Base-by-base conservation (phyloP, 2,113 vertebrate genomes). In the Nesoenas mayeri region DNA sequence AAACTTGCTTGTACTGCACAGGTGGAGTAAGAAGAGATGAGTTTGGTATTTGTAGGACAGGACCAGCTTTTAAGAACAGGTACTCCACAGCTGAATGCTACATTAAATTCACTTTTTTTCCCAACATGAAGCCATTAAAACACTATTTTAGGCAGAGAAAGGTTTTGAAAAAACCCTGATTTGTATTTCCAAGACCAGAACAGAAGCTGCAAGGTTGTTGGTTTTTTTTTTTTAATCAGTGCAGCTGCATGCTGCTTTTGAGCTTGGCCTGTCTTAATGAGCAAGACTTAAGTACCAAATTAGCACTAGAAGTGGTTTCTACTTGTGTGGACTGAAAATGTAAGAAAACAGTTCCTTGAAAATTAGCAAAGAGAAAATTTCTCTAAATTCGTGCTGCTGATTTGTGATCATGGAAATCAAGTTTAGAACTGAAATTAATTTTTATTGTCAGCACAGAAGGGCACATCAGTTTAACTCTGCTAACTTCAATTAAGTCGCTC, bases 1-100 rank as follows among this genome's bases (percentile, higher is more conserved):
- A 57, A 78, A 74, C 12, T 47, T 64, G 20, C 50, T 62, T 0
- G 0, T 47, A 6, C 4, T 40, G 31, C 38, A 21, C 38, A 60
- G 34, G 21, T 15, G 4, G 14, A 82, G 15, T 29, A 36, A 74
- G 50, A 61, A 81, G 36, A 79, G 21, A 32, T 26, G 47, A 26
- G 1, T 70, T 85, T 42, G 66, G 24, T 12, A 12, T 58, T 62
- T 61, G 51, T 38, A 24, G 61, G 44, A 69, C 32, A 67, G 47
- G 75, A 48, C 28, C 36, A 53, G 32, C 71, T 25, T 81, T 93
- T 69, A 67, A 32, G n/a, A 69, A 75, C 36, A 83, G 26, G 19
- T 11, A 36, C 16, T 25, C 38, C 3, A 38, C 32, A 36, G 11
- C 21, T 14, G 51, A 75, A 36, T 50, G 14, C 9, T 56, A 24